Conservation (phyloP, 2,888 invertebrate species). For the Eilema depressum region DNA sequence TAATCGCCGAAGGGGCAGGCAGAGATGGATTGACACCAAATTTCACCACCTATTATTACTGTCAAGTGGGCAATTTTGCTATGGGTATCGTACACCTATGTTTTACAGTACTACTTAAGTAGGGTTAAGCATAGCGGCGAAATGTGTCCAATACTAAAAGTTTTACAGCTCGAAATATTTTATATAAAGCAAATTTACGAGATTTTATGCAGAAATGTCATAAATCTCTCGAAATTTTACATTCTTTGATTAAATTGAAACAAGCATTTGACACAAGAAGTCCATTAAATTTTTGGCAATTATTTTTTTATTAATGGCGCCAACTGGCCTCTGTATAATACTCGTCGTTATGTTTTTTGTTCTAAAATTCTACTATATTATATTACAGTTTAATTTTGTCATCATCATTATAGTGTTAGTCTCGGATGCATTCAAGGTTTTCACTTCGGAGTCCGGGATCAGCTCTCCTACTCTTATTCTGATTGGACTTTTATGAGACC, state of each 20-base stretch:
- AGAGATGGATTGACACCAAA: too few relatives aligned
- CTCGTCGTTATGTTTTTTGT: neutral
- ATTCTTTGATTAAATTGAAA: neutral
- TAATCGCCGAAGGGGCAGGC: too few relatives aligned
- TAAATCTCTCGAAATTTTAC: neutral
- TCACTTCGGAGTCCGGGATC: neutral
- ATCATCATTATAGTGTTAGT: neutral
- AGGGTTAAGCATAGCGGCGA: neutral
- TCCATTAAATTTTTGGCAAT: neutral
- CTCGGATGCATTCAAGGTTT: neutral
- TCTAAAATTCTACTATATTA: neutral
- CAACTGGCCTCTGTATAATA: neutral
- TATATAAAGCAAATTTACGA: neutral
- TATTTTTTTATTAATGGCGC: neutral
- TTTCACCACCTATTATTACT: too few relatives aligned
- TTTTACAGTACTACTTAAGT: too few relatives aligned
- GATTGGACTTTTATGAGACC: too few relatives aligned
- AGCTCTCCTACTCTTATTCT: neutral
- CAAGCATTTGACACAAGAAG: neutral
- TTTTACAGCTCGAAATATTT: neutral
- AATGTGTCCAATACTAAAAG: neutral
- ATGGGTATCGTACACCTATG: too few relatives aligned
- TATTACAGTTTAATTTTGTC: neutral
- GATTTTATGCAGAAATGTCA: neutral
- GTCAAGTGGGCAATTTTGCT: too few relatives aligned